A percentile compares a stretch with the other conserved stretches of the same genome.
phyloP scores from a whole-genome alignment of 2,113 vertebrate species.

The Vicugna pacos region DNA sequence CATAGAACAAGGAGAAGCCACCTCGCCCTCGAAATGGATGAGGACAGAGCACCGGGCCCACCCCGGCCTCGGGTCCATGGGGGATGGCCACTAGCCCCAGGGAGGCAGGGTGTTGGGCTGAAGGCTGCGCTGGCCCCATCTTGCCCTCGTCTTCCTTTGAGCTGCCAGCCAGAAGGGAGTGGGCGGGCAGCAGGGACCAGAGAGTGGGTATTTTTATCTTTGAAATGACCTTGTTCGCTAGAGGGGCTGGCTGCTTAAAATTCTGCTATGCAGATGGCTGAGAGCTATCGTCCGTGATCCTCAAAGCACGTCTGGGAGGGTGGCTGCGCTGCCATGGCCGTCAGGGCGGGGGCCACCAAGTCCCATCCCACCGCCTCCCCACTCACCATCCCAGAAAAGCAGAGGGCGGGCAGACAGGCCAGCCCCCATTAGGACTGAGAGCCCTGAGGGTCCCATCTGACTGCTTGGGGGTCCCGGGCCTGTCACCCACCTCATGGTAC shows the following conservation, averaged over 20 bases:
- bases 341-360: background rate
- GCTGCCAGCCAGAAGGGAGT: conserved; percentile 85
- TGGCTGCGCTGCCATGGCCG: background rate
- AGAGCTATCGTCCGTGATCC: conserved; percentile 91
- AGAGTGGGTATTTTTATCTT: conserved; percentile 86
- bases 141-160: conserved; percentile 80
- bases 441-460: background rate
- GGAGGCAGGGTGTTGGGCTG: background rate
- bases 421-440: background rate
- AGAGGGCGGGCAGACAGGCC: background rate
- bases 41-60: background rate
- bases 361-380: background rate
- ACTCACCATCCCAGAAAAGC: background rate
- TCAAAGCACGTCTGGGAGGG: conserved; percentile 76
- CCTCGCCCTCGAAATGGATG: too few relatives aligned
- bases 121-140: background rate
- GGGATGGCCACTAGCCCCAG: rapidly evolving
- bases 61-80: background rate
- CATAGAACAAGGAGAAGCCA: rapidly evolving
- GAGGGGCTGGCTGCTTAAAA: conserved; percentile 89
- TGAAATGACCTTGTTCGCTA: conserved; percentile 90
- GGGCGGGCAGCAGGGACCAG: background rate
- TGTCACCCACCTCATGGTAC: background rate
- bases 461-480: background rate
- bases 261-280: conserved; percentile 89